Base-by-base conservation (phyloP, 1,140 invertebrate genomes). In the Colletes gigas region DNA sequence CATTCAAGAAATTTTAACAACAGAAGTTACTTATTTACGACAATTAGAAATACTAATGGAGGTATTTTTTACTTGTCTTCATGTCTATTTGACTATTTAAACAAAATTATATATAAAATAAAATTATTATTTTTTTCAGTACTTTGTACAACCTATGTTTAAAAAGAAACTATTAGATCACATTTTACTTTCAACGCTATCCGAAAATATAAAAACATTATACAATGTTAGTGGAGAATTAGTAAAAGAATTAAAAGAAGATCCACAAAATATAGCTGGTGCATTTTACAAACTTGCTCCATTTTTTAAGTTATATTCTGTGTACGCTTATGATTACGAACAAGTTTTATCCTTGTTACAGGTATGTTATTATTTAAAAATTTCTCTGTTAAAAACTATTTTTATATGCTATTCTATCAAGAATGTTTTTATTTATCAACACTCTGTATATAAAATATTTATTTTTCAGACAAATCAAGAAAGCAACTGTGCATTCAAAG, bases 221-320 rank as follows among this genome's bases (percentile, higher is more conserved):
- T 95, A 96, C 81, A 95, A 96, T 84, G 94, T 97, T 4, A 97
- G 97, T 90, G 94, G 94, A 14, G 95, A 96, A 88, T 92, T 97
- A 15, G 90, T 96, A 8, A 92, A 94, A 15, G 95, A 96, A 89
- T 91, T 97, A 80, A 95, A 95, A 86, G 88, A 94, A 55, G 94
- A 95, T 86, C 90, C 93, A 68, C 92, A 95, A 65, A 95, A 96
- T 91, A 94, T 97, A 59, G 95, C 95, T 0, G 88, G 93, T 80
- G 95, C 96, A 9, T 97, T 97, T 89, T 92, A 94, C 0, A 95
- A 95, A 86, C 93, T 97, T 62, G 96, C 95, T 19, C 96, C 96
- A 12, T 97, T 96, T 91, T 95, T 97, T 39, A 97, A 97, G 90
- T 90, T 97, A 17, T 97, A 97, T 87, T 96, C 96, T 5, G 95